Conservation (phyloP, 2,113 vertebrate genomes). For the Ginglymostoma cirratum region DNA sequence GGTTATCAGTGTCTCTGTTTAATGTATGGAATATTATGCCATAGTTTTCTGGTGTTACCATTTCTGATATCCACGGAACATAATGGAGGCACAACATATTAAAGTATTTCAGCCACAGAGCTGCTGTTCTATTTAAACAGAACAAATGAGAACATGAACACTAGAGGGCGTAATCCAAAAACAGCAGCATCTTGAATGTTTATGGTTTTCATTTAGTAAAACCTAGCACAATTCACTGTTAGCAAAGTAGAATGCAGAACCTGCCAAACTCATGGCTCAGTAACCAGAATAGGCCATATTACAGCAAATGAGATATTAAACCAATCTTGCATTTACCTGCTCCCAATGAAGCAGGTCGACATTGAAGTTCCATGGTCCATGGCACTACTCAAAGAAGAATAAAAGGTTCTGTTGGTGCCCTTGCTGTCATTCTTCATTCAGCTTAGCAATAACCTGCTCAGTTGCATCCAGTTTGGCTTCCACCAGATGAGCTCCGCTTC, state of each 20-base stretch:
- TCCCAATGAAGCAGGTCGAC: not conserved
- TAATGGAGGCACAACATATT: not conserved
- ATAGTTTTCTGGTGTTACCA: too few relatives aligned
- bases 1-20: not conserved
- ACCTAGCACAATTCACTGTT: not conserved
- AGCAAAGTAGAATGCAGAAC: not conserved
- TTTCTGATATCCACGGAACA: not conserved
- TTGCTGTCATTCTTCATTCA: not conserved
- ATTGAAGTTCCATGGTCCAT: not conserved
- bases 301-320: not conserved
- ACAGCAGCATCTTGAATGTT: not conserved
- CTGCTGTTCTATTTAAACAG: not conserved
- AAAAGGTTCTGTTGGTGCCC: not conserved
- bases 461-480: too few relatives aligned
- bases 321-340: not conserved
- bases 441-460: too few relatives aligned
- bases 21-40: not conserved
- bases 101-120: not conserved
- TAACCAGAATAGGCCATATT: not conserved
- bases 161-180: conserved; percentile 20
- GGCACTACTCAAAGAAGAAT: not conserved
- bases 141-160: not conserved
- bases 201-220: not conserved
- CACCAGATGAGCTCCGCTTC: too few relatives aligned
- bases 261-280: not conserved